phyloP scores from a whole-genome alignment of 2,797 vertebrate genomes.

The Gadopsis marmoratus region DNA sequence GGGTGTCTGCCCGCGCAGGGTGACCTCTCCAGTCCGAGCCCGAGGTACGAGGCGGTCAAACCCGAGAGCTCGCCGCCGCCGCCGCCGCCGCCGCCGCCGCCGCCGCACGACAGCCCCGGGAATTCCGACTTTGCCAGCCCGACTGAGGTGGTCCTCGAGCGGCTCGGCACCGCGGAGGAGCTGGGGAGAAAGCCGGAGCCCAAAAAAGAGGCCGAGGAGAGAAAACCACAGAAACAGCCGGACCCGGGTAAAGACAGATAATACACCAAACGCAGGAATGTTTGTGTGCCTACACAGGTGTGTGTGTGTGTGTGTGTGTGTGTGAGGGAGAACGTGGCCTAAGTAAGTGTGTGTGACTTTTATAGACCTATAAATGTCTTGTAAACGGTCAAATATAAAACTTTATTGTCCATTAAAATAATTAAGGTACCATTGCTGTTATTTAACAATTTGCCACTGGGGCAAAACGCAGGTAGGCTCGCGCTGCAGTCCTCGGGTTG shows the following conservation, averaged over 20 bases:
- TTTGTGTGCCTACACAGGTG: conserved; percentile 58
- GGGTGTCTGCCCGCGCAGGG: conserved; percentile 75
- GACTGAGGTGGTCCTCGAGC: conserved; percentile 89
- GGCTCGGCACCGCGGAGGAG: conserved; percentile 90
- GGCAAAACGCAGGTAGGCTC: conserved; percentile 29
- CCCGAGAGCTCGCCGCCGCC: conserved; percentile 88
- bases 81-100: too few species aligned
- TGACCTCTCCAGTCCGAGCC: conserved; percentile 61
- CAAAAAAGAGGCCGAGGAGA: conserved; percentile 68
- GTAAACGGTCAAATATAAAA: conserved; percentile 85
- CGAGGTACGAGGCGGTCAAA: conserved; percentile 88
- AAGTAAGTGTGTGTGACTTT: conserved; percentile 89
- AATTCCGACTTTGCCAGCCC: conserved; percentile 86
- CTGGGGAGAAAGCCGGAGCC: conserved; percentile 83
- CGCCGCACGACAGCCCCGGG: conserved; percentile 81
- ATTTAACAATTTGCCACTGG: conserved; percentile 68
- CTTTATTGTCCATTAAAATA: conserved; percentile 81
- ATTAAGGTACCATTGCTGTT: conserved; percentile 74
- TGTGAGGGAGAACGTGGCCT: conserved; percentile 53
- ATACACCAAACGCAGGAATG: conserved; percentile 35
- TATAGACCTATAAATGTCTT: conserved; percentile 97
- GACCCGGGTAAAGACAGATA: conserved; percentile 71
- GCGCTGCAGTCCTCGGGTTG: background rate
- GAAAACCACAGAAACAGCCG: conserved; percentile 50
- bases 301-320: conserved; percentile 34